Base-by-base conservation (phyloP, 2,888 invertebrate genomes). In the Hipparchia sbordonii region DNA sequence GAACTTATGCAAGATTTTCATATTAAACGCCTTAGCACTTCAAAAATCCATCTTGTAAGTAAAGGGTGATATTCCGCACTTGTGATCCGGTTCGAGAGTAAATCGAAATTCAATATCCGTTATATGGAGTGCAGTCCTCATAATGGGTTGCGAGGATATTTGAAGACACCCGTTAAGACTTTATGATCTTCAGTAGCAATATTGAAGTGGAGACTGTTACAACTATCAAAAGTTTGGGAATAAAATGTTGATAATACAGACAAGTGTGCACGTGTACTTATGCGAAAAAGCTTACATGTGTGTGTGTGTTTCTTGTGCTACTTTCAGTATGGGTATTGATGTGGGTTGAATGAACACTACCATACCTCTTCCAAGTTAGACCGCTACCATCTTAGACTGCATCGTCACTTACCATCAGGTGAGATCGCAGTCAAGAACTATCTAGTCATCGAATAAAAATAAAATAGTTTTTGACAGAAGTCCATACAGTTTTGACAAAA, bases 41-140 rank as follows among this genome's bases (percentile, higher is more conserved):
- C 60, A 62, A 72, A 72, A 72, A 67, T 67, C 69, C 72, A 73
- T 73, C 63, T 56, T 61, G 65, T 69, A 70, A 70, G 70, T 72
- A 39, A 61, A 61, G n/a, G 7, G 62, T 70, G 70, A 76, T 76
- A 76, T 72, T 72, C 74, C 72, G 73, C 76, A 70, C 74, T 75
- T 74, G 72, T 67, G 65, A 77, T 67, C 67, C 71, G 75, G 70
- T 66, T 70, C 67, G 72, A 71, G 76, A 72, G 77, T 79, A 77
- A 82, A 83, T 81, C 79, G 80, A 82, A 82, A 83, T 79, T 80
- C 81, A 79, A 83, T 84, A 84, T 82, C 79, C 79, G 80, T 61
- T 69, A 52, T 63, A 71, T 65, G 73, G 76, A 73, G 74, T 78
- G 78, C 74, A 78, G 77, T 79, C 78, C 79, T 78, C 76, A 79